These are phyloP conservation scores for Cataglyphis cursor DNA, from an alignment of 2,888 invertebrate species.

Conservation along the genomic window DNA sequence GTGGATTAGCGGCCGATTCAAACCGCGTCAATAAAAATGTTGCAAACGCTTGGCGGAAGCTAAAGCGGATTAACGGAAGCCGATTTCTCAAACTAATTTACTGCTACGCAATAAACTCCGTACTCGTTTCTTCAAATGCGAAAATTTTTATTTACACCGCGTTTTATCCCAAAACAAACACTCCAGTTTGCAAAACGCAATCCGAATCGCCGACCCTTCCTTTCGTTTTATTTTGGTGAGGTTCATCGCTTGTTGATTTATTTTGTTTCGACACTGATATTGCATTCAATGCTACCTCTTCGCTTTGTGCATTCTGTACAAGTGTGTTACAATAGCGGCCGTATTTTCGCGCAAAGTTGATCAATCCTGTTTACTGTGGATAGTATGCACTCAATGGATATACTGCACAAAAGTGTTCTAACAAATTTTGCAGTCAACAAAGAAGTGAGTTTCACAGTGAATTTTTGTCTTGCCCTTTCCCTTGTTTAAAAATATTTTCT, in stretches of 20 bases:
- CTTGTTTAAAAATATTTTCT: background rate
- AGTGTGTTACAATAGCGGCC: slow-evolving; percentile 63
- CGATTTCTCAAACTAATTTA: slow-evolving; percentile 54
- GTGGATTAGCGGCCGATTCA: slow-evolving; percentile 51
- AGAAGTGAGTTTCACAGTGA: background rate
- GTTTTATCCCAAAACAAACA: slow-evolving; percentile 16
- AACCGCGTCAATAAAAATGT: slow-evolving; percentile 54
- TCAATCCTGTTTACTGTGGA: slow-evolving; percentile 66
- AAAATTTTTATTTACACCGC: slow-evolving; percentile 36
- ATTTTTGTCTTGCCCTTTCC: background rate
- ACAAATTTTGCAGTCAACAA: slow-evolving; percentile 54
- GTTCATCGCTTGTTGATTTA: slow-evolving; percentile 49
- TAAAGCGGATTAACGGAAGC: slow-evolving; percentile 43
- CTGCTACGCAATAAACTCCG: slow-evolving; percentile 34
- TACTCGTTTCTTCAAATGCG: slow-evolving; percentile 13
- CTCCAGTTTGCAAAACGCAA: slow-evolving; percentile 1
- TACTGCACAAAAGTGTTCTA: slow-evolving; percentile 29
- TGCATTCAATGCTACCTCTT: slow-evolving; percentile 47
- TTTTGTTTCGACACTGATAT: slow-evolving; percentile 52
- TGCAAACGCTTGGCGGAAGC: slow-evolving; percentile 39
- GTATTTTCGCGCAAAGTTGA: slow-evolving; percentile 44
- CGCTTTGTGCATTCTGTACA: slow-evolving; percentile 57
- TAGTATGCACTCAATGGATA: slow-evolving; percentile 10
- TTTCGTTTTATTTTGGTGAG: slow-evolving; percentile 5
- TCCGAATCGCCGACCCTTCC: background rate